Base-by-base conservation (phyloP, 2,797 vertebrate species). In the Dendrocincla tyrannina region DNA sequence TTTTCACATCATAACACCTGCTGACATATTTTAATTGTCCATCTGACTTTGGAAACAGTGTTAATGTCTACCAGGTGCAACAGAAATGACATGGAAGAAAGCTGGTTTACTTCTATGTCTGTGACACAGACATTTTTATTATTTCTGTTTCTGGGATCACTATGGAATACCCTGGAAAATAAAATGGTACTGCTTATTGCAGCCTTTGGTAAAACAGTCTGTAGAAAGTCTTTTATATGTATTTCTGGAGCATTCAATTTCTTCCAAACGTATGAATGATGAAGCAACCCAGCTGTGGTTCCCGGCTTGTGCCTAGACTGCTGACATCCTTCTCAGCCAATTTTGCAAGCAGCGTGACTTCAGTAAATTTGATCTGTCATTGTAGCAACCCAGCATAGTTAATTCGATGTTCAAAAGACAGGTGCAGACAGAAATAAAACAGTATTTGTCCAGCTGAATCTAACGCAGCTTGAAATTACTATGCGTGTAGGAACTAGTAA, bases 371-470 rank as follows among this genome's bases (percentile, higher is more conserved):
- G 92, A 89, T 94, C 87, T 96, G 72, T 80, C 52, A 44, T 85
- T 94, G 77, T 91, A 49, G 49, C 67, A 59, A 85, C 91, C 88
- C 92, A 94, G 3, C 89, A 58, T 56, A 56, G 72, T 88, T 88
- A 95, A 94, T 97, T 96, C 89, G 91, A 30, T 60, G 66, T 95
- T 88, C 74, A 81, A 86, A 91, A 72, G 94, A 95, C 95, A 96
- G 95, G 83, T 97, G 89, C 87, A 90, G 88, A 94, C 83, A 91
- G 91, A 96, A 97, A 97, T 97, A 96, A 97, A 96, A 77, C 78
- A 91, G 53, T 89, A 58, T 89, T 91, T 91, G 92, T 81, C 84
- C 53, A 59, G 74, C 76, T 86, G 85, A 93, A 88, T 76, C 72
- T 86, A 73, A 66, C 42, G 49, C 79, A 79, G 53, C 68, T 76